Evolutionary conservation across 2,888 invertebrate genomes (phyloP).

Genomic region (Calliopum simillimum): DNA sequence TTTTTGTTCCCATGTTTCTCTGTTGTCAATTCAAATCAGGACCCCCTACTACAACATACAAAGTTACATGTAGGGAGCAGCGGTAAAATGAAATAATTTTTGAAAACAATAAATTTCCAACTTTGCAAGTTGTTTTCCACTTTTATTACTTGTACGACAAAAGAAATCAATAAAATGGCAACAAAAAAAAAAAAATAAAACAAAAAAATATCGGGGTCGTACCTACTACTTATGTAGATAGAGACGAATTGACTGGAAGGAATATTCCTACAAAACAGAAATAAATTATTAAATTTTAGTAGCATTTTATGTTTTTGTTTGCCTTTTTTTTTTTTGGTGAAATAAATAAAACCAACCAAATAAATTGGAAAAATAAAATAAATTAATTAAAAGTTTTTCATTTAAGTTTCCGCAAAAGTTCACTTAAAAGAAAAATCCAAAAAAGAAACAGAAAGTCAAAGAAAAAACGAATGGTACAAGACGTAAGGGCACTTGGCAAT

Average conservation of each 20-base stretch:
- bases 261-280: no score
- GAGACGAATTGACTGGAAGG: background rate
- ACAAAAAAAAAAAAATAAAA: background rate
- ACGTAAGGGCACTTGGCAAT: no score
- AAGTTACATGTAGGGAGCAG: no score
- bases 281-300: background rate
- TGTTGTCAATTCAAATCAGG: no score
- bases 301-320: background rate
- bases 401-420: background rate
- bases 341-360: background rate
- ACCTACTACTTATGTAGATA: no score
- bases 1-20: no score
- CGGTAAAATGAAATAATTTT: no score
- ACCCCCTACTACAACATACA: no score
- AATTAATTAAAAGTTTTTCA: background rate
- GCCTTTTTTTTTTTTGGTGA: background rate
- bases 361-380: background rate
- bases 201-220: background rate
- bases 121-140: no score
- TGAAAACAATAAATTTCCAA: no score
- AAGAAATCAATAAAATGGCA: slow-evolving; percentile 9
- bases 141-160: background rate
- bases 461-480: no score
- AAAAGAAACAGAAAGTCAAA: no score
- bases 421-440: background rate